Base-by-base conservation (phyloP, 2,113 vertebrate species). In the Pampusana beccarii region DNA sequence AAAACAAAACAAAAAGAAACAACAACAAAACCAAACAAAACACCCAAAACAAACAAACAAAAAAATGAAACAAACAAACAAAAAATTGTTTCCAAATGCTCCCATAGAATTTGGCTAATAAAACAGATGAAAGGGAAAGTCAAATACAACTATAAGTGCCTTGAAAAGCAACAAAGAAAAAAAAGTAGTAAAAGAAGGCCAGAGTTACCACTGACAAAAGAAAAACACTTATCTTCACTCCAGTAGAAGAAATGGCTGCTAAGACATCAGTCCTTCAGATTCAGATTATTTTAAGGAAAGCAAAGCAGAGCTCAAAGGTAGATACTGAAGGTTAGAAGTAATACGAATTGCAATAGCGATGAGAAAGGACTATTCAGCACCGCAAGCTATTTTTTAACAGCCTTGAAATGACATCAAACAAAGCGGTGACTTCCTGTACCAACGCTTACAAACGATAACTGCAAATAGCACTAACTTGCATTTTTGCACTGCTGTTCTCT, bases 321-420 rank as follows among this genome's bases (percentile, higher is more conserved):
- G 46, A 65, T n/a, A 50, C 5, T 42, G 81, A 95, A 82, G 44
- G 48, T 94, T 86, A 92, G 74, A 95, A 92, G 50, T 38, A 95
- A 92, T 44, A 92, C 21, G 69, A 91, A 89, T 64, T 71, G 48
- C 44, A 90, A 80, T 2, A 72, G 54, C 4, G 2, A 71, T 0
- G 9, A 80, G 79, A 93, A 51, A 75, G 67, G 23, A 88, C 73
- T 82, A 95, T 86, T 93, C 89, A 88, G 81, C 81, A 91, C 16
- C 36, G 48, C 33, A 88, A 87, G 88, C 70, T 82, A 89, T 88
- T 95, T 89, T 94, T 88, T 72, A 87, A 86, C 83, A 86, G 77
- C 65, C 83, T 95, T 92, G 70, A 96, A 93, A 92, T 75, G 23
- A 94, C 80, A 94, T 90, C 60, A 96, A 94, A 87, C 64, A 84